Base-by-base conservation (phyloP, 2,888 invertebrate species). In the Sclerodermus sp. region DNA sequence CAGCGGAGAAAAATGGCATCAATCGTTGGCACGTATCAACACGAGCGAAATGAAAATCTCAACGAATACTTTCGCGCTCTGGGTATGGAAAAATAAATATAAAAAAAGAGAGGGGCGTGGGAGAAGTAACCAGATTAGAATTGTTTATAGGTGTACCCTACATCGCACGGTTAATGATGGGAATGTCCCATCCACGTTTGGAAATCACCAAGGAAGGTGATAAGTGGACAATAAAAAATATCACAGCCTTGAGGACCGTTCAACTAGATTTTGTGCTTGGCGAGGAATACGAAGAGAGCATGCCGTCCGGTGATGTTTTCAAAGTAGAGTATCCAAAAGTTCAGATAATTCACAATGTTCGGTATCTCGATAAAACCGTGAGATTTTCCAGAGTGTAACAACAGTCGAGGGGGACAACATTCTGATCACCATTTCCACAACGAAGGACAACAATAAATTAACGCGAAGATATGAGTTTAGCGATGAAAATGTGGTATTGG, bases 151-250 rank as follows among this genome's bases (percentile, higher is more conserved):
- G 87, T 58, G 85, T 87, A 1, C 87, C 87, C 36, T 87, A 80
- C 58, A 79, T 87, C 68, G 83, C 83, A 0, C 79, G 87, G 53
- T 86, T 85, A 79, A 84, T 87, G 83, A 85, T 87, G 83, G 66
- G 79, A 15, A 75, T 82, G 67, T 81, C 85, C 36, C 84, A 82
- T 50, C 87, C 87, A 4, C 67, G 80, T 2, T 78, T 87, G 79
- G 84, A 85, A 74, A 84, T 87, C 18, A 70, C 72, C 14, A 63
- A 74, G 39, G 82, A 84, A 38, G 82, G 79, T 45, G 84, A 84
- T 2, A 75, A 74, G 41, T 86, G 85, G 84, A 81, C 79, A 0
- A 82, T 87, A 18, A 83, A 83, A 57, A 83, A 80, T 46, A 75
- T 79, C 15, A 84, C 86, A 0, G 62, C 85, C 42, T 59, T 87